These are phyloP conservation scores for Leptinotarsa juncta DNA, from an alignment of 2,888 invertebrate genomes.

Conservation along the genomic window DNA sequence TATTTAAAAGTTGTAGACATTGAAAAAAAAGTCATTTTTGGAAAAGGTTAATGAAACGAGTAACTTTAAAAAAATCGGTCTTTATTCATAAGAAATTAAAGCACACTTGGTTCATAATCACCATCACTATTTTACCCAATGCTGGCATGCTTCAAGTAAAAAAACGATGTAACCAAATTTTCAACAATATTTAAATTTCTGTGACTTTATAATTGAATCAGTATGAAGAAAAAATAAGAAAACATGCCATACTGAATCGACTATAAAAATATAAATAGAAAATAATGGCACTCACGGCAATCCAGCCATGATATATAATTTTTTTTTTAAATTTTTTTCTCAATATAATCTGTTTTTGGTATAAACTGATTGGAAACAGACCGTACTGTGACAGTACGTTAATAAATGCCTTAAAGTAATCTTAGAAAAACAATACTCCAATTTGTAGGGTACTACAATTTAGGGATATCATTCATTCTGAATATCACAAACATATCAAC, in stretches of 20 bases:
- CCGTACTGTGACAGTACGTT: conserved; percentile 55
- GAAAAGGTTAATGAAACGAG: conserved; percentile 23
- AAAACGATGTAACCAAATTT: conserved; percentile 54
- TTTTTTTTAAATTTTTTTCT: conserved; percentile 36
- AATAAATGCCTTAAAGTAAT: conserved; percentile 62
- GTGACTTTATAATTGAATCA: conserved; percentile 34
- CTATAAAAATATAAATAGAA: conserved; percentile 53
- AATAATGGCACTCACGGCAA: conserved; percentile 60
- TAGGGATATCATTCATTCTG: conserved; percentile 49
- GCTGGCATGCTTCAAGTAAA: conserved; percentile 57
- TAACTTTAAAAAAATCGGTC: conserved; percentile 64
- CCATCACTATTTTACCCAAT: conserved; percentile 59
- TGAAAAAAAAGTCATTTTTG: neutral
- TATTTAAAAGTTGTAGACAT: neutral
- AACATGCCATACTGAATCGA: conserved; percentile 45
- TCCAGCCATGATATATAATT: conserved; percentile 49
- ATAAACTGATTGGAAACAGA: conserved; percentile 57
- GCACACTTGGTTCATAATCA: conserved; percentile 67
- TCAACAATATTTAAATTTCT: conserved; percentile 51
- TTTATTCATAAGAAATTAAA: conserved; percentile 67
- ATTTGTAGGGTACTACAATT: conserved; percentile 49
- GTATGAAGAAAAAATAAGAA: conserved; percentile 35
- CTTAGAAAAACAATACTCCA: conserved; percentile 56
- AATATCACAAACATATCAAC: conserved; percentile 47
- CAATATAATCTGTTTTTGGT: conserved; percentile 53